These are phyloP conservation scores for Daboia siamensis DNA, from an alignment of 2,113 vertebrate species.

Conservation along the genomic window DNA sequence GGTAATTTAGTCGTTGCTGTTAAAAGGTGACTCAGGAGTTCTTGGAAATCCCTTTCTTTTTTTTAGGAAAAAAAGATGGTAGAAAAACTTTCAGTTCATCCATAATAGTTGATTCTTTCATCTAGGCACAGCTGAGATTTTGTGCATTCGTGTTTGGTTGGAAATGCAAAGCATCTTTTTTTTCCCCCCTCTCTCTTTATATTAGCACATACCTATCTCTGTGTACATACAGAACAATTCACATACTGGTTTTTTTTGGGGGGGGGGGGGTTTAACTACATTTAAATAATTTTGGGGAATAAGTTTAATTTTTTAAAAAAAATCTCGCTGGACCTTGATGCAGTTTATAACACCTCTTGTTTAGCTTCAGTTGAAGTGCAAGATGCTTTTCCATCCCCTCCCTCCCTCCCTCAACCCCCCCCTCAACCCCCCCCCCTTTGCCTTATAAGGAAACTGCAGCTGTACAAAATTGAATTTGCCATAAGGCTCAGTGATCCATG, in stretches of 20 bases:
- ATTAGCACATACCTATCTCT: neutral
- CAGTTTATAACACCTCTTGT: constrained; percentile 46
- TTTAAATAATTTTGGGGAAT: constrained; percentile 7
- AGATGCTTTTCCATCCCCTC: constrained; percentile 53
- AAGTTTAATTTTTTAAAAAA: constrained; percentile 10
- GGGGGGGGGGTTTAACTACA: no score
- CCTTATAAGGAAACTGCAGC: constrained; percentile 72
- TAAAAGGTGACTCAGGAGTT: constrained; percentile 40
- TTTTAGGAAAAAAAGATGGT: constrained; percentile 45
- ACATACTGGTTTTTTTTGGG: neutral
- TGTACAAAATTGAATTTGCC: constrained; percentile 71
- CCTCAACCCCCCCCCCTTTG: constrained; percentile 42
- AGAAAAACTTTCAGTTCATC: constrained; percentile 29
- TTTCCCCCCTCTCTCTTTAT: neutral
- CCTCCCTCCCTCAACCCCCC: constrained; percentile 15
- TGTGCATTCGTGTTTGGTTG: constrained; percentile 22
- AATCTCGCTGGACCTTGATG: neutral
- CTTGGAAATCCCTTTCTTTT: constrained; percentile 36
- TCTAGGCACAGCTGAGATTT: constrained; percentile 35
- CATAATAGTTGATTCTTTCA: constrained; percentile 62
- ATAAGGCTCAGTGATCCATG: constrained; percentile 64
- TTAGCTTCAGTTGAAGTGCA: constrained; percentile 48
- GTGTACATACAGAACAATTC: neutral
- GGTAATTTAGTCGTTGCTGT: constrained; percentile 61
- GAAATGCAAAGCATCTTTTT: constrained; percentile 13